Evolutionary conservation across 2,113 vertebrate genomes (phyloP), one percentile per base, ranked within the genome.

Genomic region (Scopus umbretta): DNA sequence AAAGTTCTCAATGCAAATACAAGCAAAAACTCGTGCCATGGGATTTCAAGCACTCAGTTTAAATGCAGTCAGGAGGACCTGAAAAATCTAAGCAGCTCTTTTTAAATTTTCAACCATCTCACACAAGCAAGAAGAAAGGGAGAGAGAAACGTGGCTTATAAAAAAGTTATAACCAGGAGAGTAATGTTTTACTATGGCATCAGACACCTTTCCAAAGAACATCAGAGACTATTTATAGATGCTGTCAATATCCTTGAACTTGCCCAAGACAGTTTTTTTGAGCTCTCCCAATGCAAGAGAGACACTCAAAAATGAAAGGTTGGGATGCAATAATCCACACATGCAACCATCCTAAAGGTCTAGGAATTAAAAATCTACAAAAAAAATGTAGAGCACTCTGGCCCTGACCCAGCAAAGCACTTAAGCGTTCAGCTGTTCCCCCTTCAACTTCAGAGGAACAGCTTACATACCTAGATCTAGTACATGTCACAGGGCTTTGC

Each of bases 391-490:
- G 40, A 87, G 34, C 40, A 11, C 62, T 19, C 61, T 91, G 92
- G 62, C 86, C 85, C 42, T 82, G 58, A 95, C 71, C 79, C 80
- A 96, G 86, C 58, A 94, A 95, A 95, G 58, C 78, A 87, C 36
- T 88, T 76, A 62, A 75, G 49, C 73, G 66, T 80, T 58, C 66
- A 88, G 16, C 36, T 61, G 20, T 40, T 73, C 45, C 47, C 63
- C 40, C 71, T 73, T 40, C 0, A 1, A 38, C 40, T 91, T 80
- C 58, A 82, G 50, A 38, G 49, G 49, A 49, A 19, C 86, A 56
- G 71, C 87, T 96, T 86, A 72, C 86, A 85, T 80, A 80, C 38
- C 49, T 27, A 72, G 21, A 84, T 56, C 50, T 38, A 79, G 66
- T 5, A 49, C 56, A 22, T 34, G 74, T 61, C 91, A 82, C 22